Percentiles rank a stretch among this genome's conserved stretches.
Evolutionary conservation across 2,113 vertebrate species (phyloP).

Genomic region (Phylloscopus trochiloides): DNA sequence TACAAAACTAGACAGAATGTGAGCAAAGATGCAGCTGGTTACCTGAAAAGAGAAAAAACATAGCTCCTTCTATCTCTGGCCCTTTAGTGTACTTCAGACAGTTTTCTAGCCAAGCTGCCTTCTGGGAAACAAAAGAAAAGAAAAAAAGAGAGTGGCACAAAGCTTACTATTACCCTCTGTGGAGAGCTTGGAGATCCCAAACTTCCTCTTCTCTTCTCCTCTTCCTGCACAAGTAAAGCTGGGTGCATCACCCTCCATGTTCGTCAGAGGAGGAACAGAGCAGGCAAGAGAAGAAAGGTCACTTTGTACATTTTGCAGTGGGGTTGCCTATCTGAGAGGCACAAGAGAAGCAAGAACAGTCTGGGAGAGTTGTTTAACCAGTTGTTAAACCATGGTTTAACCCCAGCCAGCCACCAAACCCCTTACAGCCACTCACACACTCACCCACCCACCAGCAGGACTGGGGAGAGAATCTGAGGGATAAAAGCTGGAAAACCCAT

Average conservation of each 20-base stretch:
- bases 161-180: background rate
- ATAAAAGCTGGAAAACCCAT: background rate
- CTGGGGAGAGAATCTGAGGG: background rate
- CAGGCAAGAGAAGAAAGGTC: background rate
- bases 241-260: background rate
- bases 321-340: background rate
- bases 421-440: fast-evolving
- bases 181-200: background rate
- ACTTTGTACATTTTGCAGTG: background rate
- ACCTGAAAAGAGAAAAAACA: background rate
- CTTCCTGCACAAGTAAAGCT: background rate
- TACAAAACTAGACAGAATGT: background rate
- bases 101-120: background rate
- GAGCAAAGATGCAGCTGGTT: background rate
- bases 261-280: background rate
- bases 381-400: no score
- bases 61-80: background rate
- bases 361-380: background rate
- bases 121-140: background rate
- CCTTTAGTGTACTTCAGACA: background rate
- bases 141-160: background rate
- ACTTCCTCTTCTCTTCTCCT: background rate
- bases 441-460: fast-evolving
- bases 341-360: background rate
- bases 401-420: background rate